A percentile compares a stretch with the other conserved stretches of the same genome.
Conservation (phyloP, 2,797 vertebrate species). For the Protosalanx chinensis region DNA sequence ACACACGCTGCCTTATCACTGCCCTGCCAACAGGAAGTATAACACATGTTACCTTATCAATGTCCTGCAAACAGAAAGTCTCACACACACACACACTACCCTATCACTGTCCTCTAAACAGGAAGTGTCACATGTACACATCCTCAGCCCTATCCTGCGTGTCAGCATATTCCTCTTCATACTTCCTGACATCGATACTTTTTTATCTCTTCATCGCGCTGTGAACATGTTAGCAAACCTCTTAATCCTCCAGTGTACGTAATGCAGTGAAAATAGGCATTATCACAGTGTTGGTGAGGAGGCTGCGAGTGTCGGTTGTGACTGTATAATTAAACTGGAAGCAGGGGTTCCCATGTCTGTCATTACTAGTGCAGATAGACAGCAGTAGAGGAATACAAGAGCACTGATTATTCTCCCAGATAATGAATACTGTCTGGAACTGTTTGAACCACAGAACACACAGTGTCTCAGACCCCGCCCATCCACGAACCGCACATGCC, state of each 20-base stretch:
- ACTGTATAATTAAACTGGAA: constrained; percentile 22
- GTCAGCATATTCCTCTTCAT: no score
- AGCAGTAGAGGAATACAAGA: neutral
- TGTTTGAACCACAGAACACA: neutral
- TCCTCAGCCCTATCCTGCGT: no score
- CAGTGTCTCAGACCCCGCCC: no score
- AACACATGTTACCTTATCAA: no score
- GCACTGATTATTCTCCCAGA: no score
- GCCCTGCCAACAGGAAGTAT: no score
- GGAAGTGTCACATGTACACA: no score
- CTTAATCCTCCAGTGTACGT: constrained; percentile 31
- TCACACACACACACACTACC: no score
- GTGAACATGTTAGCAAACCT: constrained; percentile 41
- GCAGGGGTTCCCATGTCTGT: neutral
- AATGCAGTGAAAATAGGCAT: constrained; percentile 12
- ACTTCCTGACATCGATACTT: no score
- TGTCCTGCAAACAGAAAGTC: no score
- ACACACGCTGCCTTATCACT: neutral
- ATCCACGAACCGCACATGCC: no score
- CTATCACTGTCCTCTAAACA: no score
- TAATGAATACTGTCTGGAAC: neutral
- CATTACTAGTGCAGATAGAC: constrained; percentile 5
- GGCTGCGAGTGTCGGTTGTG: constrained; percentile 1
- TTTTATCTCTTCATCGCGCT: constrained; percentile 3
- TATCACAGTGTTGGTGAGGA: constrained; percentile 1